Evolutionary conservation across 2,113 vertebrate genomes (phyloP).

Genomic region (Oncorhynchus masou): DNA sequence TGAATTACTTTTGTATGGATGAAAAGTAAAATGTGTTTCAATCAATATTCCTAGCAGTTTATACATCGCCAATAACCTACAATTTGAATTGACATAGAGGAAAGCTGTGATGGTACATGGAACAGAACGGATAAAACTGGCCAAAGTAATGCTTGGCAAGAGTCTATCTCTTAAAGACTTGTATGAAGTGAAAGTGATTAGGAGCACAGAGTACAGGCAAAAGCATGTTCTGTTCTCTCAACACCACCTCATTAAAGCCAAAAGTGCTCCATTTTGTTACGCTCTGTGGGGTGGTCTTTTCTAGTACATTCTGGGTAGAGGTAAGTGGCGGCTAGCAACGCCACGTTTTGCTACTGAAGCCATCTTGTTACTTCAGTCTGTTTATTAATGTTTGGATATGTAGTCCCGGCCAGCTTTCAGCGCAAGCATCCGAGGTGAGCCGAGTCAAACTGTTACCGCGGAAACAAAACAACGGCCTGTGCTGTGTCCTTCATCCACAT

Average conservation of each 20-base stretch:
- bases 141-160: too few relatives aligned
- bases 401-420: conserved; percentile 34
- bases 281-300: conserved; percentile 8
- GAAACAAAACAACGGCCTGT: conserved; percentile 73
- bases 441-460: conserved; percentile 44
- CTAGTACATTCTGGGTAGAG: conserved; percentile 10
- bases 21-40: too few relatives aligned
- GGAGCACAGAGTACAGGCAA: neutral
- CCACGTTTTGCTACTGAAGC: conserved; percentile 39
- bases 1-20: too few relatives aligned
- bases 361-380: conserved; percentile 31
- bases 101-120: neutral
- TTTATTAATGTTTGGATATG: conserved; percentile 56
- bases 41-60: too few relatives aligned
- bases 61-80: too few relatives aligned
- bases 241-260: conserved; percentile 7
- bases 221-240: neutral
- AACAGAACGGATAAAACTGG: too few relatives aligned
- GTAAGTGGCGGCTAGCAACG: conserved; percentile 21
- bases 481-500: too few relatives aligned
- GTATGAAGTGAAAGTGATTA: neutral
- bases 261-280: neutral
- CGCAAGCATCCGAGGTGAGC: conserved; percentile 30
- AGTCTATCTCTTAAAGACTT: too few relatives aligned
- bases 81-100: neutral